Conservation (phyloP, 2,888 invertebrate species). For the Ischnus inquisitorius region DNA sequence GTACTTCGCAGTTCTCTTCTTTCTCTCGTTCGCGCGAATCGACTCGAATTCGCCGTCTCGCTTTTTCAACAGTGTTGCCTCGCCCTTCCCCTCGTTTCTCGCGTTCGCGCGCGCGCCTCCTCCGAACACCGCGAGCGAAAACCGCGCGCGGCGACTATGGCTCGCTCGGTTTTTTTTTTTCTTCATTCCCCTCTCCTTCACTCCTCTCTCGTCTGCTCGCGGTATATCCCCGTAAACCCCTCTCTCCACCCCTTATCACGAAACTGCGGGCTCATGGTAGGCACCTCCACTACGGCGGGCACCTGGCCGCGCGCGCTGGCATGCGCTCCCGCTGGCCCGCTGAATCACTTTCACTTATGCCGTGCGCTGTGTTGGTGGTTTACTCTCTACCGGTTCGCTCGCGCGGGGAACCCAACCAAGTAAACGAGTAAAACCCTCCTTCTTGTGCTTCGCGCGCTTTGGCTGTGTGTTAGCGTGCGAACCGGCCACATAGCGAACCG, state of each 20-base stretch:
- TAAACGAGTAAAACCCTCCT: constrained; percentile 4
- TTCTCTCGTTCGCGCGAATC: constrained; percentile 33
- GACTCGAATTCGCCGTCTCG: constrained; percentile 27
- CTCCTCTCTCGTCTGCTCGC: constrained; percentile 33
- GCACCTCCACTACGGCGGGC: constrained; percentile 76
- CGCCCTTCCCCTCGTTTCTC: constrained; percentile 57
- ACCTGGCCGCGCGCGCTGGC: constrained; percentile 79
- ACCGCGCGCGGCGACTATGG: constrained; percentile 22
- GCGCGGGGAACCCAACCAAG: constrained; percentile 24
- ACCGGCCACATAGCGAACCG: constrained; percentile 1
- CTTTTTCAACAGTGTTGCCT: constrained; percentile 4
- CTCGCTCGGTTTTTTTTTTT: constrained; percentile 23
- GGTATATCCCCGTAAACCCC: constrained; percentile 17
- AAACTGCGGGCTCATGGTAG: constrained; percentile 57
- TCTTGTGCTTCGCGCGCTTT: not conserved
- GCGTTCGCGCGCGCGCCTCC: constrained; percentile 59
- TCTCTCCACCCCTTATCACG: constrained; percentile 61
- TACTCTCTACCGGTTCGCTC: constrained; percentile 67
- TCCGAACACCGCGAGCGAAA: constrained; percentile 38
- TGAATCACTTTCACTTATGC: constrained; percentile 84
- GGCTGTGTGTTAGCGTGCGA: not conserved
- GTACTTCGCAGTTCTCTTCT: constrained; percentile 19
- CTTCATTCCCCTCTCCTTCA: constrained; percentile 20
- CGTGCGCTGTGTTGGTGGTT: constrained; percentile 80
- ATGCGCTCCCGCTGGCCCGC: constrained; percentile 64